Evolutionary conservation across 2,888 invertebrate species (phyloP), one percentile per base, ranked within the genome.

Genomic region (Cheilosia scutellata): DNA sequence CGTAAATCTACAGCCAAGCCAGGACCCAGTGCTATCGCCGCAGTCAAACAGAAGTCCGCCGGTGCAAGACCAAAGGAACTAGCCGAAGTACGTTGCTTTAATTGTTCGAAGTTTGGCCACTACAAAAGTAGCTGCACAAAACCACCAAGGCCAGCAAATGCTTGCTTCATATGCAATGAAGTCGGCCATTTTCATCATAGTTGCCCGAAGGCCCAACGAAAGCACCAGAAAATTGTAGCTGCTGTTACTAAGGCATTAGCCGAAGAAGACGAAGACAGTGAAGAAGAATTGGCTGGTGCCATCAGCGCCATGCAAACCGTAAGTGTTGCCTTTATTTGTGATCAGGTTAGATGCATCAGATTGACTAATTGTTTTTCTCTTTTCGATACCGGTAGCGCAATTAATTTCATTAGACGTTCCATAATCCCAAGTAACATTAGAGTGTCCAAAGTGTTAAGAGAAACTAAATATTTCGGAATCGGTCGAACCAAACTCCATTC

Each of bases 81-180:
- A 5, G 13, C 62, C 20, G 68, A 78, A 44, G 55, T 74, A 9
- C 40, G 72, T 29, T 78, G 78, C 13, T 83, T 66, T 20, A 78
- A 78, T 42, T 78, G 68, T n/a, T 78, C 72, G 6, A 44, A 62
- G n/a, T 74, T 78, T 25, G 77, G 77, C 0, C 62, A 77, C 33
- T 66, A 58, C 13, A 76, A 77, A 27, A 55, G 25, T 47, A 58
- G 55, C n/a, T 83, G 66, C 42, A 49, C 77, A 9, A 76, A 58
- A 51, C 58, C 65, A n/a, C 9, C n/a, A 11, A 65, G 74, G 51
- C 75, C 44, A 13, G 6, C 4, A 11, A 31, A 68, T 42, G 66
- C 66, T 5, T 60, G 66, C 42, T 66, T 77, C 53, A 68, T 44
- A 29, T 76, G 66, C 16, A 76, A 47, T n/a, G 57, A 65, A 47